phyloP scores from a whole-genome alignment of 2,797 vertebrate genomes.

The Alca torda region DNA sequence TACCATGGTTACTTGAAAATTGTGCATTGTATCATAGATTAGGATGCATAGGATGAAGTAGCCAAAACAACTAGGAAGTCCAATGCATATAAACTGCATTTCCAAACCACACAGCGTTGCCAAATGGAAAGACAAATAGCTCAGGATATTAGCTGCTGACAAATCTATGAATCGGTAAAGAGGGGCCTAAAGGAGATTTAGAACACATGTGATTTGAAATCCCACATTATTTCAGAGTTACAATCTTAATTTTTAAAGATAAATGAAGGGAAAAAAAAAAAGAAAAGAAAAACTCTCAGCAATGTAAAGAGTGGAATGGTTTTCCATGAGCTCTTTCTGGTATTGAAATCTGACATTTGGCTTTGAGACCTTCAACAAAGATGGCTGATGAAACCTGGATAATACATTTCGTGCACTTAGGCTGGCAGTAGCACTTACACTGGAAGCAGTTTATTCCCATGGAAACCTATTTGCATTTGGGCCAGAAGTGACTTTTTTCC shows the following conservation, averaged over 20 bases:
- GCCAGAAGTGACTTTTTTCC: slow-evolving; percentile 58
- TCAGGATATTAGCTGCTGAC: slow-evolving; percentile 18
- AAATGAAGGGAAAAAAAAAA: background rate
- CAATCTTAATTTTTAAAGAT: slow-evolving; percentile 16
- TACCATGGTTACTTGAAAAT: slow-evolving; percentile 75
- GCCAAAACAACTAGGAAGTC: slow-evolving; percentile 61
- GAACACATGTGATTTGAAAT: background rate
- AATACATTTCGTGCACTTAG: slow-evolving; percentile 47
- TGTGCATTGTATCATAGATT: slow-evolving; percentile 66
- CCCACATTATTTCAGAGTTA: background rate
- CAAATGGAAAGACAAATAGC: slow-evolving; percentile 38
- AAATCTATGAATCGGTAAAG: slow-evolving; percentile 35
- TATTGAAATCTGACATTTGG: slow-evolving; percentile 41
- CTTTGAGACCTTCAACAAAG: slow-evolving; percentile 38
- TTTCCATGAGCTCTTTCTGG: slow-evolving; percentile 3
- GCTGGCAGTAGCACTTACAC: slow-evolving; percentile 37
- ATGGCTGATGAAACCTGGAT: slow-evolving; percentile 45
- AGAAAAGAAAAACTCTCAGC: background rate
- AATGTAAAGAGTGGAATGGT: background rate
- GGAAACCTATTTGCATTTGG: slow-evolving; percentile 72
- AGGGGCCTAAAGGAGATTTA: background rate
- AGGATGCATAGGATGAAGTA: slow-evolving; percentile 68
- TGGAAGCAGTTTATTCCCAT: slow-evolving; percentile 68
- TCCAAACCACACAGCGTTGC: background rate
- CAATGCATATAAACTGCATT: slow-evolving; percentile 47